Evolutionary conservation across 2,797 vertebrate genomes (phyloP).

Genomic region (Lepus townsendii): DNA sequence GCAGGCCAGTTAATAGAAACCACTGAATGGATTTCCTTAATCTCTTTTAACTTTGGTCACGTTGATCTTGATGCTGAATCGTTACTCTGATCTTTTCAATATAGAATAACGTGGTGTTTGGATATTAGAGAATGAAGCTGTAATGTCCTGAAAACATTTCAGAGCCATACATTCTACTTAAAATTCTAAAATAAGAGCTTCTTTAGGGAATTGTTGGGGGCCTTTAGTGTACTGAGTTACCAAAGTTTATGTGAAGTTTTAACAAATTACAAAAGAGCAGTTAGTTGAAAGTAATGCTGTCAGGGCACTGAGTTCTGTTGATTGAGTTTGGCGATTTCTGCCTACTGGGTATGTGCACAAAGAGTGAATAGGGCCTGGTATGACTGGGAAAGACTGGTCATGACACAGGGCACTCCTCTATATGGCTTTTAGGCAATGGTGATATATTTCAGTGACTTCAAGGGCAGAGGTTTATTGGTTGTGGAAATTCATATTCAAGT

Average conservation of each 20-base stretch:
- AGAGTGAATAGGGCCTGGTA: neutral
- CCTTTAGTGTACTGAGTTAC: neutral
- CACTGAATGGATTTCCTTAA: neutral
- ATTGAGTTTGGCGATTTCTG: neutral
- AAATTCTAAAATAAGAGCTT: slow-evolving; percentile 4
- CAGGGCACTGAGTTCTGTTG: neutral
- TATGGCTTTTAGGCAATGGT: neutral
- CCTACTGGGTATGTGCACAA: neutral
- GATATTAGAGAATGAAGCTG: slow-evolving; percentile 23
- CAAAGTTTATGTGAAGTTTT: slow-evolving; percentile 6
- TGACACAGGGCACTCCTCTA: neutral
- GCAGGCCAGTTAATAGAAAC: neutral
- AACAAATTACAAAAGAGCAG: neutral
- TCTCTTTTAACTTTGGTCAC: slow-evolving; percentile 26
- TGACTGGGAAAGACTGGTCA: neutral
- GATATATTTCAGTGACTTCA: slow-evolving; percentile 8
- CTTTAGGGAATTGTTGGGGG: neutral
- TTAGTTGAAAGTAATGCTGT: neutral
- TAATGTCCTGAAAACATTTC: slow-evolving; percentile 30
- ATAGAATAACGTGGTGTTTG: neutral
- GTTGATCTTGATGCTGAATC: neutral
- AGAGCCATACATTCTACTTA: neutral
- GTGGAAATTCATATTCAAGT: neutral
- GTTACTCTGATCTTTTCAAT: neutral
- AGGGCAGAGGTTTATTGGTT: neutral